phyloP scores from a whole-genome alignment of 2,113 vertebrate species.

The Equus przewalskii region DNA sequence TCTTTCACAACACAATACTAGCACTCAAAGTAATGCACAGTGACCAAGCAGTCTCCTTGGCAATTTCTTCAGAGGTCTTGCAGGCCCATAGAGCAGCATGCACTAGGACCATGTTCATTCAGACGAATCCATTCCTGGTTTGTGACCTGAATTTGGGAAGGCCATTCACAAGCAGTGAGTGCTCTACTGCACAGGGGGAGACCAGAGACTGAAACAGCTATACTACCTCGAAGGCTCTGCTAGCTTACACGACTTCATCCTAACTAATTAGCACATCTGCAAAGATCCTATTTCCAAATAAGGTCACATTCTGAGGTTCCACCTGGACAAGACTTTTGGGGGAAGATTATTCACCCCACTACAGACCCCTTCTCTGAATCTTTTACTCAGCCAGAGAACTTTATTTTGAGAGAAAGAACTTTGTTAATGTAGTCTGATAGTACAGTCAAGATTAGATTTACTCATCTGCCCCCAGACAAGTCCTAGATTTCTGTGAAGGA shows the following conservation, averaged over 20 bases:
- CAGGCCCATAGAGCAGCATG: neutral
- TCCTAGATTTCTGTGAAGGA: neutral
- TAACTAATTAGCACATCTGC: neutral
- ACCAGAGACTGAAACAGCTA: neutral
- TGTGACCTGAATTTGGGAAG: neutral
- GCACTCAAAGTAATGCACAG: neutral
- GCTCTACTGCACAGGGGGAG: neutral
- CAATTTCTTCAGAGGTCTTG: neutral
- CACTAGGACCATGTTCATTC: neutral
- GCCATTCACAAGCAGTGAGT: neutral
- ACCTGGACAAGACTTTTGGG: neutral
- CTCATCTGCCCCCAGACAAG: neutral
- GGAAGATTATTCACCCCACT: neutral
- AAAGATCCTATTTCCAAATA: neutral
- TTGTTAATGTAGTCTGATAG: neutral
- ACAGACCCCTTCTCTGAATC: neutral
- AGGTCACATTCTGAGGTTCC: neutral
- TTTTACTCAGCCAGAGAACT: slow-evolving; percentile 9
- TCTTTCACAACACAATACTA: neutral
- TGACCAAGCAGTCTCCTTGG: neutral
- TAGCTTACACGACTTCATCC: neutral
- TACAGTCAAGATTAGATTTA: neutral
- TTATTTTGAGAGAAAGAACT: neutral
- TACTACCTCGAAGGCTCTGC: neutral
- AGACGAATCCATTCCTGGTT: neutral